Evolutionary conservation across 2,113 vertebrate species (phyloP).

Genomic region (Nerophis lumbriciformis): DNA sequence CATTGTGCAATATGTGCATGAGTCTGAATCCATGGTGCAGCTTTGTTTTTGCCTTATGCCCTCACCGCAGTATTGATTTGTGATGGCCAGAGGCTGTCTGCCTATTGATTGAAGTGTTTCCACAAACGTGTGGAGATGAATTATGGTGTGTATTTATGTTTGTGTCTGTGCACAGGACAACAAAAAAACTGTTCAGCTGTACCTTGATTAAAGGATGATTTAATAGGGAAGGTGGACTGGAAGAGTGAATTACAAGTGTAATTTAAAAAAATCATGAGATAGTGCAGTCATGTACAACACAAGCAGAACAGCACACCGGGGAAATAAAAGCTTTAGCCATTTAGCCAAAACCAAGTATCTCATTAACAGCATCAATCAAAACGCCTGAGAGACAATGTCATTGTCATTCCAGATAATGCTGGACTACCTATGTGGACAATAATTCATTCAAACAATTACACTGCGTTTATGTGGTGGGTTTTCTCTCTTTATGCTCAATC

Average conservation of each 20-base stretch:
- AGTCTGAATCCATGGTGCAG: slow-evolving; percentile 6
- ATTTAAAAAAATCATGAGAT: slow-evolving; percentile 58
- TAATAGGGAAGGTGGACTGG: slow-evolving; percentile 33
- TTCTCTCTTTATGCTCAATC: slow-evolving; percentile 2
- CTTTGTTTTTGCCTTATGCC: slow-evolving; percentile 52
- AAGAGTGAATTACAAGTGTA: slow-evolving; percentile 41
- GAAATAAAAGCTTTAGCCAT: slow-evolving; percentile 60
- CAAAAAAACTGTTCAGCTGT: slow-evolving; percentile 1
- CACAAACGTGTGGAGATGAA: slow-evolving; percentile 61
- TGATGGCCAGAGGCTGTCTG: slow-evolving; percentile 53
- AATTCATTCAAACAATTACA: slow-evolving; percentile 26
- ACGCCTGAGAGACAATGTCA: slow-evolving; percentile 18
- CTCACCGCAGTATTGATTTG: slow-evolving; percentile 53
- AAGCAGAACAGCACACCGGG: slow-evolving; percentile 42
- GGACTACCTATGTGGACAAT: slow-evolving; percentile 31
- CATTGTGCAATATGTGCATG: slow-evolving; percentile 5
- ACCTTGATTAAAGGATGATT: slow-evolving; percentile 43
- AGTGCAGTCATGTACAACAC: slow-evolving; percentile 39
- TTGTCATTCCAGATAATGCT: slow-evolving; percentile 44
- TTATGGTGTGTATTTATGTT: slow-evolving; percentile 35
- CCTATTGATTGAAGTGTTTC: slow-evolving; percentile 56
- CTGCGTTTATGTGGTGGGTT: not conserved
- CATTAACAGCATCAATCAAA: slow-evolving; percentile 59
- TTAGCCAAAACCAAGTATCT: slow-evolving; percentile 57
- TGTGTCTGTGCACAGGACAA: slow-evolving; percentile 10